Evolutionary conservation across 2,888 invertebrate species (phyloP).

Genomic region (Auanema freiburgensis): DNA sequence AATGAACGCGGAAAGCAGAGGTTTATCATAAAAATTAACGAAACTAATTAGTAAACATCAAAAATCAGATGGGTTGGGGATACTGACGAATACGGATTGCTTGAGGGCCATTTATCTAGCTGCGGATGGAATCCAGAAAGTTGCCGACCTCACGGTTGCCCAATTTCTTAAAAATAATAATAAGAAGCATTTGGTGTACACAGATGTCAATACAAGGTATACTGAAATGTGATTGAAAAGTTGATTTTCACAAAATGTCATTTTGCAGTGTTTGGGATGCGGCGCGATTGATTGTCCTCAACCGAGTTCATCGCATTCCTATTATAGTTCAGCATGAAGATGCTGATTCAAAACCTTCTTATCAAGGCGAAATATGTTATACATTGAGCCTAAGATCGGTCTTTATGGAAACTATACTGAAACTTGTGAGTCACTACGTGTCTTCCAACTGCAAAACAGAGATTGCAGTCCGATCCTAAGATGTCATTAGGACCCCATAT

Average conservation of each 20-base stretch:
- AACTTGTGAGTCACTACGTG: conserved; percentile 34
- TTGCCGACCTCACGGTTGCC: conserved; percentile 29
- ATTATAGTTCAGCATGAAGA: conserved; percentile 36
- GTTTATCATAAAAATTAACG: background rate
- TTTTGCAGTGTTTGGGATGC: conserved; percentile 60
- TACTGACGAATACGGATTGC: conserved; percentile 55
- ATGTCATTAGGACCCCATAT: conserved; percentile 51
- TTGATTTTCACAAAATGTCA: background rate
- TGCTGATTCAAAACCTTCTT: conserved; percentile 20
- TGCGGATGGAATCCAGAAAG: conserved; percentile 36
- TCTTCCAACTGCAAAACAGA: background rate
- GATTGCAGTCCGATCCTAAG: conserved; percentile 50
- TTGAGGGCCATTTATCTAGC: conserved; percentile 47
- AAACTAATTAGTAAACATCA: conserved; percentile 5
- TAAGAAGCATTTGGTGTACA: conserved; percentile 18
- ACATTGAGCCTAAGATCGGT: conserved; percentile 52
- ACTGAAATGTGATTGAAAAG: background rate
- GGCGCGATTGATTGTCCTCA: conserved; percentile 53
- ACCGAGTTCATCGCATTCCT: conserved; percentile 58
- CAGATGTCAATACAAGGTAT: conserved; percentile 17
- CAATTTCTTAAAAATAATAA: conserved; percentile 23
- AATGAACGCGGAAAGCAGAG: conserved; percentile 29
- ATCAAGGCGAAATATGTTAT: conserved; percentile 43
- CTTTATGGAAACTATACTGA: conserved; percentile 53
- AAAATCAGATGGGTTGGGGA: conserved; percentile 18